Base-by-base conservation (phyloP, 1,140 invertebrate species). In the Reticulitermes speratus region DNA sequence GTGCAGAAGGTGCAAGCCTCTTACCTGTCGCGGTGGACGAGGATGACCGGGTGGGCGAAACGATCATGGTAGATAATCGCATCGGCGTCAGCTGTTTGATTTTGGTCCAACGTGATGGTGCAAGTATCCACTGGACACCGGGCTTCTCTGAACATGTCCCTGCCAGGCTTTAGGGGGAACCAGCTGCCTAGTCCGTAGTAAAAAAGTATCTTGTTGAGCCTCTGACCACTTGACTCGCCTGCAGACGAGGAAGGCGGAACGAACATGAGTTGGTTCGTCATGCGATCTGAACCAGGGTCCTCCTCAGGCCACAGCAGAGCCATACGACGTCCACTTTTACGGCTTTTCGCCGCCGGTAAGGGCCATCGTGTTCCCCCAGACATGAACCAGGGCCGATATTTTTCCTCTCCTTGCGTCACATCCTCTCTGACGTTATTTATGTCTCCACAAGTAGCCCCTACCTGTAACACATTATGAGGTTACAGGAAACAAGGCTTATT, bases 61-160 rank as follows among this genome's bases (percentile, higher is more conserved):
- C 97, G 96, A 90, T 98, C 97, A 90, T 97, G 98, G 91, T 96
- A 98, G 16, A 98, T 90, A 85, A 98, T 95, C 82, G 97, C 96
- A 90, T 98, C 97, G 0, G 96, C 97, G 14, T 94, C 93, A 19
- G 90, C 91, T 0, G 96, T 94, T 88, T 96, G 94, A 59, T 94
- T 94, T 7, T 95, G 92, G 88, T 95, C 94, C 2, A 94, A 93
- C 1, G 96, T 96, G 25, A 98, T 91, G 6, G 93, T 92, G 89
- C 97, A 98, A 1, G 96, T 94, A 89, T 94, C 94, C 2, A 96
- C 95, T 0, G 96, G 96, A 89, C 96, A 96, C 81, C 93, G 91
- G 84, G 92, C 90, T 87, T 94, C 93, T 48, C 94, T 90, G 90
- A 97, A 97, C 7, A 94, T 92, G 2, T 94, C 93, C 8, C 94